Percentiles rank a stretch among this genome's conserved stretches.
Evolutionary conservation across 2,113 vertebrate species (phyloP).

Genomic region (Scartelaos histophorus): DNA sequence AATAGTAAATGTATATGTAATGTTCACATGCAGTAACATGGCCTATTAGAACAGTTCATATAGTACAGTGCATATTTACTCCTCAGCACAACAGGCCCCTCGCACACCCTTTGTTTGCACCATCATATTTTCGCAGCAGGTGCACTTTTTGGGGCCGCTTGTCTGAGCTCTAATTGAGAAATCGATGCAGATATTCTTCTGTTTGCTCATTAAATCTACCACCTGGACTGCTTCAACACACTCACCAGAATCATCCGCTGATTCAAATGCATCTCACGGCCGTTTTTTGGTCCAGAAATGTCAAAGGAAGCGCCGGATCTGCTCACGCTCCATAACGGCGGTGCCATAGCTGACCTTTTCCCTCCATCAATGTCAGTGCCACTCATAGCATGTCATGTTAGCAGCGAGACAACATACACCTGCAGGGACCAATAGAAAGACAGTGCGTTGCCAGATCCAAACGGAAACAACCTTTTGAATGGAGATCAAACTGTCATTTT

Average conservation of each 20-base stretch:
- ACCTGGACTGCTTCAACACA: slow-evolving; percentile 19
- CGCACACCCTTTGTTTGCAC: background rate
- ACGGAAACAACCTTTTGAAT: slow-evolving; percentile 54
- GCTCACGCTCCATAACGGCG: slow-evolving; percentile 41
- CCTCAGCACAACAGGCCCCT: slow-evolving; percentile 5
- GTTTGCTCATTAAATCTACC: slow-evolving; percentile 30
- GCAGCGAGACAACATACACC: slow-evolving; percentile 53
- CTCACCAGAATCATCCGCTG: slow-evolving; percentile 12
- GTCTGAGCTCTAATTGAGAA: slow-evolving; percentile 22
- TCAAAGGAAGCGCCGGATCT: slow-evolving; percentile 48
- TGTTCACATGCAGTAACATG: background rate
- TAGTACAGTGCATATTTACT: background rate
- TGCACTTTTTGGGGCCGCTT: slow-evolving; percentile 18
- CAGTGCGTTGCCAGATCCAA: slow-evolving; percentile 46
- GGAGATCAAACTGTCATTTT: slow-evolving; percentile 58
- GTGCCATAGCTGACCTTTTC: slow-evolving; percentile 74
- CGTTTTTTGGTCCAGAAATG: slow-evolving; percentile 51
- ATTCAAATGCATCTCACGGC: slow-evolving; percentile 41
- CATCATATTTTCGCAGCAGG: slow-evolving; percentile 12
- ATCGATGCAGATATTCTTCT: slow-evolving; percentile 13
- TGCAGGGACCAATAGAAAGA: slow-evolving; percentile 43
- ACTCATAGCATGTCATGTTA: slow-evolving; percentile 56
- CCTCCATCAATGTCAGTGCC: slow-evolving; percentile 63
- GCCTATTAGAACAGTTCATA: background rate
- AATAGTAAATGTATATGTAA: background rate